Evolutionary conservation across 2,888 invertebrate species (phyloP).

Genomic region (Stenoptilia bipunctidactyla): DNA sequence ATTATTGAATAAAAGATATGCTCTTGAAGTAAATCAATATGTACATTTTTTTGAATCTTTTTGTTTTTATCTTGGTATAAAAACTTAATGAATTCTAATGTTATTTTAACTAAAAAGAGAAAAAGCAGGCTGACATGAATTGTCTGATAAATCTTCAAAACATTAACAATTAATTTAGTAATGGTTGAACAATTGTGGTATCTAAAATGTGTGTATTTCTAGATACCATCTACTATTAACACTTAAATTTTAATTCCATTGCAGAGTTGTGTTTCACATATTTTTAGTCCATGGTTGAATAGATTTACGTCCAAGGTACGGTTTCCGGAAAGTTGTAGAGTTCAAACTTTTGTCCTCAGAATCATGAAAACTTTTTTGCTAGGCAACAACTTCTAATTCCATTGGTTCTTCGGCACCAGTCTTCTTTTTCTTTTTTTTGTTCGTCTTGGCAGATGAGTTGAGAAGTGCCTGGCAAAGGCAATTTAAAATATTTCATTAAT

Average conservation of each 20-base stretch:
- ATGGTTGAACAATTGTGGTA: not conserved
- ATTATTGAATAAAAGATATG: not conserved
- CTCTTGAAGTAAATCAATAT: too few species aligned
- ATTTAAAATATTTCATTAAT: too few species aligned
- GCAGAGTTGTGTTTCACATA: constrained; percentile 13
- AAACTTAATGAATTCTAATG: too few species aligned
- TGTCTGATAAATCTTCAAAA: not conserved
- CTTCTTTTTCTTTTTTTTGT: constrained; percentile 93
- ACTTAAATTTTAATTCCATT: too few species aligned
- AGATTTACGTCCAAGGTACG: constrained; percentile 15
- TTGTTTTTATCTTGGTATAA: too few species aligned
- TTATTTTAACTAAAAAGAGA: too few species aligned
- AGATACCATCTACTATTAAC: too few species aligned
- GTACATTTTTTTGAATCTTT: too few species aligned
- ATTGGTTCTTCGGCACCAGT: constrained; percentile 73
- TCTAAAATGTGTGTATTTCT: not conserved
- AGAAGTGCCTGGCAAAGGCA: constrained; percentile 80
- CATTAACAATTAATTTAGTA: constrained; percentile 5
- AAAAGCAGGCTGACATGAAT: not conserved
- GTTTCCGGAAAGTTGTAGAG: constrained; percentile 26
- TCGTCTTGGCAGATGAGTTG: constrained; percentile 84
- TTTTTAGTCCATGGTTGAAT: constrained; percentile 6
- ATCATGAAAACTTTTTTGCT: constrained; percentile 20
- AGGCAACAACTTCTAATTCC: constrained; percentile 72
- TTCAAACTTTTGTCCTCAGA: constrained; percentile 15